Conservation (phyloP, 2,888 invertebrate genomes). For the Spodoptera exigua region DNA sequence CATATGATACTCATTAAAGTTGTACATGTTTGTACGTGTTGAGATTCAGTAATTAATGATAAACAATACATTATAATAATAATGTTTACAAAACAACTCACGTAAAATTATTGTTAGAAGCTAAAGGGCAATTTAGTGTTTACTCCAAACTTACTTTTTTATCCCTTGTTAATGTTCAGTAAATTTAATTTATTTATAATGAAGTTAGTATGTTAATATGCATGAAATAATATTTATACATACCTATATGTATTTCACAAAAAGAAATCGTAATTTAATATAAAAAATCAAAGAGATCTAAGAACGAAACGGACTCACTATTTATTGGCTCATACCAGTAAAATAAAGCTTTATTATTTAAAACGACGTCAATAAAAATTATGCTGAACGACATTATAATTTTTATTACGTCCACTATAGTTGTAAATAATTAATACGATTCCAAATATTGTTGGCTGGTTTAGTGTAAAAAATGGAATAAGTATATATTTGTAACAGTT, state of each 20-base stretch:
- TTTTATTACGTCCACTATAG: slow-evolving; percentile 3
- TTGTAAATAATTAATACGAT: slow-evolving; percentile 4
- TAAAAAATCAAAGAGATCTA: slow-evolving; percentile 1
- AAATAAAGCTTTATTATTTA: slow-evolving; percentile 18
- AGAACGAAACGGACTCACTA: slow-evolving; percentile 6
- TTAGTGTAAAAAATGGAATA: slow-evolving; percentile 1
- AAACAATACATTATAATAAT: slow-evolving; percentile 16
- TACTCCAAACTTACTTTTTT: slow-evolving; percentile 19
- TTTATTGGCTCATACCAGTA: slow-evolving; percentile 19
- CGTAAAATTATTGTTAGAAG: slow-evolving; percentile 23
- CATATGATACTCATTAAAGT: slow-evolving; percentile 10
- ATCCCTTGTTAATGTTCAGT: slow-evolving; percentile 26
- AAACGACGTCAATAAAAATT: slow-evolving; percentile 24
- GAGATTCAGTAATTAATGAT: slow-evolving; percentile 17
- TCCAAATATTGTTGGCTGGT: neutral
- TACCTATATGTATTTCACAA: neutral
- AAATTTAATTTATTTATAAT: slow-evolving; percentile 29
- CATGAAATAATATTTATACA: slow-evolving; percentile 4
- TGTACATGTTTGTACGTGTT: neutral
- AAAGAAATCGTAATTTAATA: slow-evolving; percentile 1
- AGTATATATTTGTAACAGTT: slow-evolving; percentile 5
- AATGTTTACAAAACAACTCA: slow-evolving; percentile 30
- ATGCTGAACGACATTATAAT: slow-evolving; percentile 11
- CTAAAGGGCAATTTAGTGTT: slow-evolving; percentile 28
- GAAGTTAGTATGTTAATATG: neutral